A percentile compares a stretch with the other conserved stretches of the same genome.
Evolutionary conservation across 1,140 invertebrate genomes (phyloP).

Genomic region (Drosophila parvula): DNA sequence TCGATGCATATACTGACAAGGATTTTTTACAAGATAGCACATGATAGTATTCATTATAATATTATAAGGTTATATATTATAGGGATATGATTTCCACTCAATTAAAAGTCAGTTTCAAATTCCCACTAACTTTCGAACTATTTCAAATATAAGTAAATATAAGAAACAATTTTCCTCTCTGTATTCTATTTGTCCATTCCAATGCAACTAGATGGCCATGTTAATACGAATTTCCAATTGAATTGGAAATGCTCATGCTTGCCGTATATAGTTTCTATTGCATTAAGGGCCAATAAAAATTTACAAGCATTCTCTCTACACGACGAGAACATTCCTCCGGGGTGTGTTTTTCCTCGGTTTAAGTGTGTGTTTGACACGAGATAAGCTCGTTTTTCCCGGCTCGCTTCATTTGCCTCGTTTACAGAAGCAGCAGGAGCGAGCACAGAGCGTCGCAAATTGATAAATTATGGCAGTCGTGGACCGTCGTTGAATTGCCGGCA

Average conservation of each 20-base stretch:
- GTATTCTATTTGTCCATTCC: background rate
- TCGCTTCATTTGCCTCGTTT: conserved; percentile 64
- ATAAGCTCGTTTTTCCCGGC: conserved; percentile 66
- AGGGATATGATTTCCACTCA: no score
- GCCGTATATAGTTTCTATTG: conserved; percentile 52
- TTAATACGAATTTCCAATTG: conserved; percentile 73
- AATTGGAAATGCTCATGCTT: conserved; percentile 53
- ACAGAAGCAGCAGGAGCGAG: background rate
- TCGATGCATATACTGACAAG: no score
- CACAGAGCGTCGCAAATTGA: conserved; percentile 59
- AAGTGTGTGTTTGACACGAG: conserved; percentile 74
- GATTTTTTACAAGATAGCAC: no score
- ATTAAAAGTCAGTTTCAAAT: no score
- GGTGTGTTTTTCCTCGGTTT: conserved; percentile 38
- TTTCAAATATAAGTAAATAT: no score
- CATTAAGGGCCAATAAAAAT: conserved; percentile 73
- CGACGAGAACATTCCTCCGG: conserved; percentile 15
- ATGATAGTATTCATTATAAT: no score
- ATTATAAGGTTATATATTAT: no score
- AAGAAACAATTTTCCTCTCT: background rate
- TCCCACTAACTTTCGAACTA: no score
- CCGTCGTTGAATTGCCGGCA: conserved; percentile 60
- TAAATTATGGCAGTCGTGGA: conserved; percentile 61
- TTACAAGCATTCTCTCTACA: conserved; percentile 51
- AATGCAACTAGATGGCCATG: conserved; percentile 47